These are phyloP conservation scores for Sylvietta virens DNA, from an alignment of 2,113 vertebrate genomes.

Conservation along the genomic window DNA sequence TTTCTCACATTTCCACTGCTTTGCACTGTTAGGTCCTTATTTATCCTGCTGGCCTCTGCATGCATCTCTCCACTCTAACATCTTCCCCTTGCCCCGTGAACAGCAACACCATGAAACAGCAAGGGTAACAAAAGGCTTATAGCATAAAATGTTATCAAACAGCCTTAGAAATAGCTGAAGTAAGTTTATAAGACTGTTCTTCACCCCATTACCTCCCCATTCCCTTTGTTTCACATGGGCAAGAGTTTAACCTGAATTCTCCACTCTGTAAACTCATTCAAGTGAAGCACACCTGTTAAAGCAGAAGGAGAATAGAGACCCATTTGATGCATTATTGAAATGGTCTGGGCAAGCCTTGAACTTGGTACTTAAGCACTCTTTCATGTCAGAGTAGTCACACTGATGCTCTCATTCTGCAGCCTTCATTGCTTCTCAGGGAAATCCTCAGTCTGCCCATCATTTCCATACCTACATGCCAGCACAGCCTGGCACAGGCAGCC, in stretches of 20 bases:
- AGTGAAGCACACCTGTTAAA: neutral
- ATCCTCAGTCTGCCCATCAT: neutral
- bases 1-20: neutral
- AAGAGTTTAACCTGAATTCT: neutral
- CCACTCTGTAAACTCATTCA: neutral
- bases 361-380: neutral
- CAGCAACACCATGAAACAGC: neutral
- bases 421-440: neutral
- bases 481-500: neutral
- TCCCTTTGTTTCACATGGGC: neutral
- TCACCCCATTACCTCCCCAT: neutral
- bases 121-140: neutral
- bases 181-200: neutral
- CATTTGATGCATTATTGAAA: neutral
- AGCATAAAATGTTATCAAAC: neutral
- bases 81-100: neutral
- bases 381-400: neutral
- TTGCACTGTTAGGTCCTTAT: neutral
- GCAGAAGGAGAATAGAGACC: neutral
- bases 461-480: neutral
- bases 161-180: neutral
- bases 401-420: neutral
- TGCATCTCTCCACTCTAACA: neutral
- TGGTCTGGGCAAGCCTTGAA: neutral
- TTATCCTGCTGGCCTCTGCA: neutral